A percentile compares a stretch with the other conserved stretches of the same genome.
Conservation (phyloP, 2,113 vertebrate genomes). For the Thunnus thynnus region DNA sequence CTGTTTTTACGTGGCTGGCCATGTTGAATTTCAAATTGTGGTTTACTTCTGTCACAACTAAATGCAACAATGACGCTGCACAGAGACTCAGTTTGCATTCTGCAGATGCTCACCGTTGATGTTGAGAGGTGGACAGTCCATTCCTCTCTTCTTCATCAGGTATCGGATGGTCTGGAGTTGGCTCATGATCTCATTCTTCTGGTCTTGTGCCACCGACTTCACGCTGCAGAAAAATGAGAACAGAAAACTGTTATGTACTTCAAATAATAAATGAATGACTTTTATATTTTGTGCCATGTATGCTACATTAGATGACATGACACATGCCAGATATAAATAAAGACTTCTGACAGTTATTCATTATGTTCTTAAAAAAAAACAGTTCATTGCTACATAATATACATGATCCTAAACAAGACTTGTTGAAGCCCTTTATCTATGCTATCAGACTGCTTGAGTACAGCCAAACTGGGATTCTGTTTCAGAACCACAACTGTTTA, state of each 20-base stretch:
- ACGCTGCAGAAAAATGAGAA: slow-evolving; percentile 79
- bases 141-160: slow-evolving; percentile 93
- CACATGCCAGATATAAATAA: too few species aligned
- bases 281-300: too few species aligned
- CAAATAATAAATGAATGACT: too few species aligned
- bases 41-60: neutral
- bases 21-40: slow-evolving; percentile 17
- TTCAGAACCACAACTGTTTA: neutral
- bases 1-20: neutral
- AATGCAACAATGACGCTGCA: neutral
- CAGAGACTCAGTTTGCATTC: neutral
- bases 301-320: too few species aligned
- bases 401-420: too few species aligned
- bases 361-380: too few species aligned
- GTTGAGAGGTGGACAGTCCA: slow-evolving; percentile 87
- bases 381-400: too few species aligned
- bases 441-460: too few species aligned
- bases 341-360: too few species aligned
- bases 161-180: slow-evolving; percentile 91
- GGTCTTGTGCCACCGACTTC: slow-evolving; percentile 90
- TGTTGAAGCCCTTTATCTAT: too few species aligned
- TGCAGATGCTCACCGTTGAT: slow-evolving; percentile 77
- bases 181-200: slow-evolving; percentile 94
- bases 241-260: neutral
- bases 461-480: too few species aligned